A percentile compares a stretch with the other conserved stretches of the same genome.
These are phyloP conservation scores for Nephila pilipes DNA, from an alignment of 1,140 invertebrate species.

Conservation along the genomic window DNA sequence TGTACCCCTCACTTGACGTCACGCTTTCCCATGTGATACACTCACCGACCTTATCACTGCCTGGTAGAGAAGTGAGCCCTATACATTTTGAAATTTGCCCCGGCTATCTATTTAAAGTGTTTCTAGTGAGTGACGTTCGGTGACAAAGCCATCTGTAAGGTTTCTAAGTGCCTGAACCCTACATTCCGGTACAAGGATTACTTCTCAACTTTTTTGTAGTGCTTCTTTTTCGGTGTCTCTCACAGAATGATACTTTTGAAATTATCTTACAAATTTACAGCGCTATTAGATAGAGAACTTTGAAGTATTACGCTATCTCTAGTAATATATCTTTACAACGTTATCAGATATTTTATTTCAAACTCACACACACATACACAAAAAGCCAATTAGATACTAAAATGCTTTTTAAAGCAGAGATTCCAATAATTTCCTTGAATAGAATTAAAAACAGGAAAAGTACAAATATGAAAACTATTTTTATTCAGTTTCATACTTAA, in stretches of 20 bases:
- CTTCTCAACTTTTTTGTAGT: not conserved
- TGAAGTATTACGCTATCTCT: not conserved
- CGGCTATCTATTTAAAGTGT: not conserved
- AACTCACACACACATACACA: too few species aligned
- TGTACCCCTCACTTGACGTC: not conserved
- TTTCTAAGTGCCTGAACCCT: conserved; percentile 17
- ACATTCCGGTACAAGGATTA: conserved; percentile 14
- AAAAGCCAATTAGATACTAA: too few species aligned
- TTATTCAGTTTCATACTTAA: too few species aligned
- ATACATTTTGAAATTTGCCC: conserved; percentile 15
- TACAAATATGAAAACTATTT: too few species aligned
- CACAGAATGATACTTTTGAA: not conserved
- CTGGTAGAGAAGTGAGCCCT: not conserved
- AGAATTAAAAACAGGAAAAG: too few species aligned
- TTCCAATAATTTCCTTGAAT: too few species aligned
- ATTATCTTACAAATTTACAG: not conserved
- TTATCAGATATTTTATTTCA: too few species aligned
- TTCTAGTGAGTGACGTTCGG: not conserved
- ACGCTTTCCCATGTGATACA: conserved; percentile 14
- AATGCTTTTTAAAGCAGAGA: too few species aligned
- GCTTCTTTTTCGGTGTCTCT: not conserved
- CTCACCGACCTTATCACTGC: not conserved
- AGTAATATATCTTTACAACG: not conserved
- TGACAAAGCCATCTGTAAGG: conserved; percentile 42
- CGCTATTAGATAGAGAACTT: not conserved